Evolutionary conservation across 2,113 vertebrate species (phyloP).

Genomic region (Hippocampus guttulatus): DNA sequence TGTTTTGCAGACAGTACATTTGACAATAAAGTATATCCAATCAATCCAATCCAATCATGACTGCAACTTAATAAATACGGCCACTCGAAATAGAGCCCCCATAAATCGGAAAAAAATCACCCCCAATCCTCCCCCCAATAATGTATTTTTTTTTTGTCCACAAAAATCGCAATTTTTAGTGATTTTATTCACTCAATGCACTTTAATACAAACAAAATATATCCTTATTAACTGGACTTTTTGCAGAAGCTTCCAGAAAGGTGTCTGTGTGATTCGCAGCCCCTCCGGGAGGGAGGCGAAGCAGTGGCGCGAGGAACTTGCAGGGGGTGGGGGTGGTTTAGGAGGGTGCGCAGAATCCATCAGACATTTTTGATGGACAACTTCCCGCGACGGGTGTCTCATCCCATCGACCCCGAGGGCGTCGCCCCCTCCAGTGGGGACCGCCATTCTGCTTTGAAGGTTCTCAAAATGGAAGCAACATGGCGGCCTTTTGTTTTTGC

Average conservation of each 20-base stretch:
- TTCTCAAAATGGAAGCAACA: constrained; percentile 22
- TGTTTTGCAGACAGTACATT: too few relatives aligned
- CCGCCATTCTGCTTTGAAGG: constrained; percentile 38
- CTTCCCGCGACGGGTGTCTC: constrained; percentile 58
- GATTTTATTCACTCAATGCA: neutral
- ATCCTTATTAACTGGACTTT: neutral
- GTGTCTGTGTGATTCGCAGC: neutral
- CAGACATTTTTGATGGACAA: constrained; percentile 61
- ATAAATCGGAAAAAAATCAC: neutral
- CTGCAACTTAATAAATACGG: neutral
- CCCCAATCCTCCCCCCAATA: too few relatives aligned
- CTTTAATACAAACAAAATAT: neutral
- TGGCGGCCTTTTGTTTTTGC: constrained; percentile 55
- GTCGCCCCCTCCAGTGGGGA: constrained; percentile 14
- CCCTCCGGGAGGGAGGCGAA: constrained; percentile 23
- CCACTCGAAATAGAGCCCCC: neutral
- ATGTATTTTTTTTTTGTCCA: neutral
- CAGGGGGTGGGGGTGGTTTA: constrained; percentile 1
- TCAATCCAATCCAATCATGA: too few relatives aligned
- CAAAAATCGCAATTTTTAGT: neutral
- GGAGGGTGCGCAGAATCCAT: constrained; percentile 33
- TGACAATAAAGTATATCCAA: too few relatives aligned
- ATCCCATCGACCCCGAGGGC: constrained; percentile 48
- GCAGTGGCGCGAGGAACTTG: constrained; percentile 16
- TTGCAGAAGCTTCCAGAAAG: neutral